Conservation (phyloP, 2,797 vertebrate genomes). For the Masticophis lateralis region DNA sequence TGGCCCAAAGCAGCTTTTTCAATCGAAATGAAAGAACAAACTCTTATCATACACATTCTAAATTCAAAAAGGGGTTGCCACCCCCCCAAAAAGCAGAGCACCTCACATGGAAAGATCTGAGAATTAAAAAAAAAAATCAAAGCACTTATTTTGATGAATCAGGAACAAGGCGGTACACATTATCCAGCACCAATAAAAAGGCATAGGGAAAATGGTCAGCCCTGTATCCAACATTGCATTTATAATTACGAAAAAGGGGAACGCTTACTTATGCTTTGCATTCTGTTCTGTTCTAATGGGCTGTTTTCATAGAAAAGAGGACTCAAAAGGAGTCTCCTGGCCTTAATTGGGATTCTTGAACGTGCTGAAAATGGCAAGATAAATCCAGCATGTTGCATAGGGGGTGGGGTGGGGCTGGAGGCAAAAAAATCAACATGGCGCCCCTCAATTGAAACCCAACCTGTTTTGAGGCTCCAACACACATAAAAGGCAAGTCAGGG, state of each 20-base stretch:
- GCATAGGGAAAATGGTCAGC: constrained; percentile 58
- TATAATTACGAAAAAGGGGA: constrained; percentile 12
- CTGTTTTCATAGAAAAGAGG: constrained; percentile 65
- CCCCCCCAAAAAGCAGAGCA: constrained; percentile 44
- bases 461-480: neutral
- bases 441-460: neutral
- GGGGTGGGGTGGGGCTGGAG: neutral
- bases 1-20: neutral
- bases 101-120: neutral
- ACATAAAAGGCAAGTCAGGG: neutral
- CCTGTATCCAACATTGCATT: constrained; percentile 57
- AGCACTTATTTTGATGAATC: constrained; percentile 8
- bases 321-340: constrained; percentile 68
- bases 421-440: neutral
- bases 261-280: constrained; percentile 45
- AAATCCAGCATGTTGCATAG: constrained; percentile 41
- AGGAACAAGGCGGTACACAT: constrained; percentile 41
- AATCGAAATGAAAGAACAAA: neutral
- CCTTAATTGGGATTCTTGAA: constrained; percentile 64
- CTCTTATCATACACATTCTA: constrained; percentile 46
- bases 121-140: constrained; percentile 36
- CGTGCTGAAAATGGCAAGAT: constrained; percentile 56
- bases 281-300: constrained; percentile 56
- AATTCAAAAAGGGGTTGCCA: constrained; percentile 46
- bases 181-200: constrained; percentile 48